These are phyloP conservation scores for Chesias legatella DNA, from an alignment of 2,888 invertebrate species.

Conservation along the genomic window DNA sequence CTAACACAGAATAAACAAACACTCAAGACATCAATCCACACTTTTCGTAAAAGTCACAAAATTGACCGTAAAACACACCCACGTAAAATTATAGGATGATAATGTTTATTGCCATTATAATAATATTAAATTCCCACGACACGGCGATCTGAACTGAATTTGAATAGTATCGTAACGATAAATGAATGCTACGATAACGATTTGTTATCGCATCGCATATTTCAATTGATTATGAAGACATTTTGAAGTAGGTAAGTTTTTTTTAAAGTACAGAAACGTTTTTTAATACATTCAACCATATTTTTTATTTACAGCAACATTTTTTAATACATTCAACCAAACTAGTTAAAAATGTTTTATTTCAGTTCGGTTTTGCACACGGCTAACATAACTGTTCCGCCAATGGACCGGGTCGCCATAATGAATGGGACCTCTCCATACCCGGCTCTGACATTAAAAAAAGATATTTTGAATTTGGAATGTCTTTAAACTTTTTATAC, in stretches of 20 bases:
- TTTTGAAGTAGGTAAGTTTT: background rate
- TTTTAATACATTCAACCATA: no score
- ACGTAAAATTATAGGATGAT: background rate
- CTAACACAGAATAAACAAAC: background rate
- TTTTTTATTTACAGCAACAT: no score
- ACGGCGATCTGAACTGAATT: constrained; percentile 5
- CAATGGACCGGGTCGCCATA: constrained; percentile 36
- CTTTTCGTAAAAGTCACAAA: background rate
- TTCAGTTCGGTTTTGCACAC: constrained; percentile 20
- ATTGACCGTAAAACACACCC: background rate
- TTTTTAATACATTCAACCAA: no score
- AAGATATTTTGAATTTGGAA: constrained; percentile 22
- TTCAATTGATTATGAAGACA: constrained; percentile 10
- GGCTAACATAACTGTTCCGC: constrained; percentile 41
- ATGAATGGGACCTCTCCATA: constrained; percentile 43
- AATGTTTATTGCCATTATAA: no score
- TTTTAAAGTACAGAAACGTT: no score
- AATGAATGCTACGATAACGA: constrained; percentile 13
- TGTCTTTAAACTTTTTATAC: constrained; percentile 7
- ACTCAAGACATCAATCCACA: no score
- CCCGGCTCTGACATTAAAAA: constrained; percentile 32
- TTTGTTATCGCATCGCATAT: constrained; percentile 14
- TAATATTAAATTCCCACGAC: constrained; percentile 10
- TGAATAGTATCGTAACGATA: constrained; percentile 2
- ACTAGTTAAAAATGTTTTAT: constrained; percentile 5